These are phyloP conservation scores for Ecliptopera silaceata DNA, from an alignment of 2,888 invertebrate genomes.

Conservation along the genomic window DNA sequence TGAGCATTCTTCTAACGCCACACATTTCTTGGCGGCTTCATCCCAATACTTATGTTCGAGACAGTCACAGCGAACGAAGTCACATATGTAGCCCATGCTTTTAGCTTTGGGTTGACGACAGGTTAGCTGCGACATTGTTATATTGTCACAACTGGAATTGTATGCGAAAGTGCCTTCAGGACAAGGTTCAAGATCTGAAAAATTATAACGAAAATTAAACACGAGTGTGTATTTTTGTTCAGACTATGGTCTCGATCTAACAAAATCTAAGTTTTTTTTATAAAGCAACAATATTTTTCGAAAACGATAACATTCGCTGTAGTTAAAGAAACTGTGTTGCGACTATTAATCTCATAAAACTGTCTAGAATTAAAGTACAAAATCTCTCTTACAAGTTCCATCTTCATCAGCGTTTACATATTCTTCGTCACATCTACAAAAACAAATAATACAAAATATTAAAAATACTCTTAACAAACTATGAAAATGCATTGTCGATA, in stretches of 20 bases:
- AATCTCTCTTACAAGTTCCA: slow-evolving; percentile 38
- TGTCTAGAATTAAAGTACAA: too few relatives aligned
- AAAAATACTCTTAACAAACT: slow-evolving; percentile 37
- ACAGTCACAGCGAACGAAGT: slow-evolving; percentile 51
- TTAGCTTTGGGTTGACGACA: slow-evolving; percentile 41
- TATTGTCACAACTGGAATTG: slow-evolving; percentile 38
- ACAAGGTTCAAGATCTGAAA: slow-evolving; percentile 46
- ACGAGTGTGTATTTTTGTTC: too few relatives aligned
- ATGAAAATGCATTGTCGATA: slow-evolving; percentile 40
- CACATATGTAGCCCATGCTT: slow-evolving; percentile 44
- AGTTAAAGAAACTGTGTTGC: too few relatives aligned
- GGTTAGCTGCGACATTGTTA: slow-evolving; percentile 45
- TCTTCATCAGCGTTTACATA: slow-evolving; percentile 42
- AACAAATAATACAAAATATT: slow-evolving; percentile 33
- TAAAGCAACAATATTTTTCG: too few relatives aligned
- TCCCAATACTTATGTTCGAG: slow-evolving; percentile 44
- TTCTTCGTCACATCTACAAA: slow-evolving; percentile 32
- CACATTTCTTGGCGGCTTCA: slow-evolving; percentile 44
- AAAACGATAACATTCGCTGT: too few relatives aligned
- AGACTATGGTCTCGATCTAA: too few relatives aligned
- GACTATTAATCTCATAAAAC: too few relatives aligned
- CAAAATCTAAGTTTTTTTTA: too few relatives aligned
- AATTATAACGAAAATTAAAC: too few relatives aligned
- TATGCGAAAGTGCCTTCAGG: slow-evolving; percentile 44
- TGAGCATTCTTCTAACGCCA: slow-evolving; percentile 42